phyloP scores from a whole-genome alignment of 2,797 vertebrate genomes.

The Babyrousa celebensis region DNA sequence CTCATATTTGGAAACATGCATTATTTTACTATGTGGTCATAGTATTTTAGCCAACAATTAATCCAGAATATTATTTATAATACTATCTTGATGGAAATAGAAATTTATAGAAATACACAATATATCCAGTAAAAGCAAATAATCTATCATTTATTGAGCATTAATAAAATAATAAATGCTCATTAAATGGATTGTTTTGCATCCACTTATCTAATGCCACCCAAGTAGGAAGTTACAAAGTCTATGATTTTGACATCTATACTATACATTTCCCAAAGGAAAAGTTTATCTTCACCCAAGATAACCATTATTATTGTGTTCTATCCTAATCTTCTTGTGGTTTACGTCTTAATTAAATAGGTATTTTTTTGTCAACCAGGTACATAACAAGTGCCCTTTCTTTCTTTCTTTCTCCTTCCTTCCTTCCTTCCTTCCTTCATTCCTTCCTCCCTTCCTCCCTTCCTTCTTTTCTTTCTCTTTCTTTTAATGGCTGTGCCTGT shows the following conservation, averaged over 20 bases:
- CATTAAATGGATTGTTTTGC: neutral
- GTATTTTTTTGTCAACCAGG: neutral
- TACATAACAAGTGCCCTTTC: neutral
- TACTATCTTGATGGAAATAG: neutral
- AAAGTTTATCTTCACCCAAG: neutral
- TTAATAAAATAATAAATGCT: too few species aligned
- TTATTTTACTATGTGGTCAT: neutral
- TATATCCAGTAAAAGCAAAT: neutral
- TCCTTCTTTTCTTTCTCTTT: too few species aligned
- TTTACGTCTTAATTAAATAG: neutral
- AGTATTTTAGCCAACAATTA: neutral
- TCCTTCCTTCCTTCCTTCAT: too few species aligned
- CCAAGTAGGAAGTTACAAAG: neutral
- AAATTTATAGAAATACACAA: neutral
- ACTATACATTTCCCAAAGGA: neutral
- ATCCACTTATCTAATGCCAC: neutral
- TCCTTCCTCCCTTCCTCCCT: too few species aligned
- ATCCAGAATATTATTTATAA: neutral
- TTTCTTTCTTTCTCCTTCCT: too few species aligned
- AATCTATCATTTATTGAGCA: neutral
- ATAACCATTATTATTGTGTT: neutral
- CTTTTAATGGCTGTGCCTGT: too few species aligned
- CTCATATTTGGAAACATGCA: neutral
- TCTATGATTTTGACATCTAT: neutral
- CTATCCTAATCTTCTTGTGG: neutral